A percentile compares a stretch with the other conserved stretches of the same genome.
phyloP scores from a whole-genome alignment of 2,888 invertebrate genomes.

The Lasioglossum vierecki region DNA sequence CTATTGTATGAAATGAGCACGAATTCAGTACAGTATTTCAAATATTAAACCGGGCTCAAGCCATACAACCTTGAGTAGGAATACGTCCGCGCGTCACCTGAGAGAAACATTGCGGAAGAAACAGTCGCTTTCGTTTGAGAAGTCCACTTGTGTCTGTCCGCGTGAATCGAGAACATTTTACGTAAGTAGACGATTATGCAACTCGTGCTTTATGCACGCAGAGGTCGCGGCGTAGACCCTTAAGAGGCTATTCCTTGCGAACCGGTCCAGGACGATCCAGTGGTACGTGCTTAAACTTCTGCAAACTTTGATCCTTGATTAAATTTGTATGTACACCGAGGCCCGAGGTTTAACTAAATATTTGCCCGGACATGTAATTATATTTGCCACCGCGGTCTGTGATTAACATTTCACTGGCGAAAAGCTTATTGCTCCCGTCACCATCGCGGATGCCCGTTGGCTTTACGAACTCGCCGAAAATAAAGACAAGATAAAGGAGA shows the following conservation, averaged over 20 bases:
- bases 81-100: no score
- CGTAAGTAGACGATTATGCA: slow-evolving; percentile 34
- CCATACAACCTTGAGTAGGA: no score
- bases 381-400: slow-evolving; percentile 24
- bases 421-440: neutral
- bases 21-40: neutral
- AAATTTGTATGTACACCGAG: slow-evolving; percentile 48
- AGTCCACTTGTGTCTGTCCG: neutral
- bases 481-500: neutral
- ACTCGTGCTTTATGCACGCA: slow-evolving; percentile 37
- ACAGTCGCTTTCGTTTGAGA: neutral
- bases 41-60: neutral
- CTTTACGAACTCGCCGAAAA: neutral
- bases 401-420: slow-evolving; percentile 22
- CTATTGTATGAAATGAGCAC: neutral
- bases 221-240: slow-evolving; percentile 28
- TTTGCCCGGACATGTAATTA: slow-evolving; percentile 44
- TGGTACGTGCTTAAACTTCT: slow-evolving; percentile 48
- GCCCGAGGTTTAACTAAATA: slow-evolving; percentile 29
- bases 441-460: neutral
- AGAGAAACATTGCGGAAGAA: neutral
- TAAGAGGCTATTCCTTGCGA: slow-evolving; percentile 33
- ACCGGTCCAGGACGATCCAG: slow-evolving; percentile 29
- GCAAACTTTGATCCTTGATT: slow-evolving; percentile 57
- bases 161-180: slow-evolving; percentile 19